phyloP scores from a whole-genome alignment of 2,888 invertebrate species.

The Eledona agricola region DNA sequence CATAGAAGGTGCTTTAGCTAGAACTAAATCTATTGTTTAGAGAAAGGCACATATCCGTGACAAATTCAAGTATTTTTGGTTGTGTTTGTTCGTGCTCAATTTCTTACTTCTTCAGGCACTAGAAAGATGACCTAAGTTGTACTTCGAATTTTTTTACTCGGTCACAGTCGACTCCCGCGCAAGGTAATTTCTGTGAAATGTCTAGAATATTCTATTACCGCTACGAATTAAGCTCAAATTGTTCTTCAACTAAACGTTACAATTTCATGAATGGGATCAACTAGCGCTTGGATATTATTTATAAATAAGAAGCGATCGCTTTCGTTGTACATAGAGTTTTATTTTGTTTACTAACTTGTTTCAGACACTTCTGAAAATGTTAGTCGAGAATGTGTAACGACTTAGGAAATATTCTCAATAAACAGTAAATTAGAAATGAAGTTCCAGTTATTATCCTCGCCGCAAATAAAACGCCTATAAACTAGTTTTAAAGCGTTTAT shows the following conservation, averaged over 20 bases:
- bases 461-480: conserved; percentile 1
- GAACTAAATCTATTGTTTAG: conserved; percentile 9
- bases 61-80: not conserved
- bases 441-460: not conserved
- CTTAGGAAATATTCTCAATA: conserved; percentile 23
- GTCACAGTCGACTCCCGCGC: conserved; percentile 26
- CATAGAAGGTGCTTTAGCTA: conserved; percentile 1
- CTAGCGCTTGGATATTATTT: conserved; percentile 20
- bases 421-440: conserved; percentile 22
- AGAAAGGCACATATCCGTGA: conserved; percentile 18
- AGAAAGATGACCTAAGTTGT: conserved; percentile 17
- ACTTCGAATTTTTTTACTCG: conserved; percentile 19
- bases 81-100: conserved; percentile 1
- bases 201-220: conserved; percentile 14
- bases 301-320: conserved; percentile 15
- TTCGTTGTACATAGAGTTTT: conserved; percentile 21
- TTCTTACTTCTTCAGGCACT: not conserved
- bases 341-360: conserved; percentile 16
- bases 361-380: conserved; percentile 24
- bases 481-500: conserved; percentile 20
- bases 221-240: conserved; percentile 23
- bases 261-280: conserved; percentile 36
- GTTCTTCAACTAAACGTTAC: conserved; percentile 20
- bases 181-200: conserved; percentile 40
- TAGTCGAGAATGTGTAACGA: conserved; percentile 26